Base-by-base conservation (phyloP, 2,113 vertebrate genomes). In the Malurus cyaneus region DNA sequence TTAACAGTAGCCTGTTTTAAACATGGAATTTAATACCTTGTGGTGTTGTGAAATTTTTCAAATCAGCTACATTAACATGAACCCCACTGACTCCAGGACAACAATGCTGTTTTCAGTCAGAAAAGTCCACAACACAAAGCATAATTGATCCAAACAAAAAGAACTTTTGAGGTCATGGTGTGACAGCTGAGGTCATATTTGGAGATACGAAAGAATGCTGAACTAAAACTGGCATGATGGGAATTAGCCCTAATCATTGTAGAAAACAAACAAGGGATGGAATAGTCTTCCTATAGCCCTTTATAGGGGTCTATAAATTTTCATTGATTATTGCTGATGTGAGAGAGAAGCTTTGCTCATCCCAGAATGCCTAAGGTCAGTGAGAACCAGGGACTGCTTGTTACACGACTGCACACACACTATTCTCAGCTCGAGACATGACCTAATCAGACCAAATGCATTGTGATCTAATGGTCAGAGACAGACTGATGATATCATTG, bases 371-470 rank as follows among this genome's bases (percentile, higher is more conserved):
- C 47, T 54, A 74, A 89, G 92, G 92, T 91, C 92, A 93, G 17
- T 32, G 72, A 86, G 76, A 65, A 92, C 12, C 49, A 79, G 44
- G 31, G 60, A 52, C 21, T 76, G 44, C 80, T 74, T 79, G 47
- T 86, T 83, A 60, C 49, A 71, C 1, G 8, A 84, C 49, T 57
- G 83, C 80, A 67, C 65, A 25, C 23, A 49, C 8, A 8, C 44
- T 92, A 16, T 89, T 92, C 61, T 87, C 84, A 81, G 83, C 61
- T 28, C 65, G 89, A 95, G 96, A 96, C 91, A 85, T 91, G 94
- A 95, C 53, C 25, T 97, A 86, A 97, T 92, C 61, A 61, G 73
- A 85, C 18, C 44, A 89, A 91, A 80, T 1, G 3, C 52, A 78
- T 73, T 81, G 91, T 96, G 92, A 96, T 78, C 67, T 90, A 90